These are phyloP conservation scores for Empis stercorea DNA, from an alignment of 2,888 invertebrate genomes.

Conservation along the genomic window DNA sequence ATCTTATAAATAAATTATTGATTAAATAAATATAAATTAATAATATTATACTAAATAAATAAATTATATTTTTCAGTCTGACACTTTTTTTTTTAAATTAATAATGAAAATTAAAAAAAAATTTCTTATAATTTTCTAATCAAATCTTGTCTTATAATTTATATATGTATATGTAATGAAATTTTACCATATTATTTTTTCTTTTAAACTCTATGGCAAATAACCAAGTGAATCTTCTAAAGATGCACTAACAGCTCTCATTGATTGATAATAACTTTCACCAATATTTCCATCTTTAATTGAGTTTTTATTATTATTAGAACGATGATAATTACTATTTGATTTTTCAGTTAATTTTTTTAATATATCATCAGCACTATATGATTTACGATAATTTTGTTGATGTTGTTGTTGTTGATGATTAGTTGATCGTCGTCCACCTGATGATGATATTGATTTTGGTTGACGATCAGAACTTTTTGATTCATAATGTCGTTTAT, in stretches of 20 bases:
- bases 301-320: neutral
- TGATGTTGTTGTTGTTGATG: too few species aligned
- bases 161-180: too few species aligned
- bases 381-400: constrained; percentile 17
- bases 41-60: too few species aligned
- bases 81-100: too few species aligned
- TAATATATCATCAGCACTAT: constrained; percentile 30
- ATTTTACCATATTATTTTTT: too few species aligned
- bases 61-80: too few species aligned
- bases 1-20: too few species aligned
- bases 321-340: constrained; percentile 14
- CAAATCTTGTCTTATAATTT: too few species aligned
- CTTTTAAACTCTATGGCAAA: too few species aligned
- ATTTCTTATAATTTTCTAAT: too few species aligned
- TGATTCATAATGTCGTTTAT: constrained; percentile 8
- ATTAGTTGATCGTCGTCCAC: constrained; percentile 5
- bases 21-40: too few species aligned
- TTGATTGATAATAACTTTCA: constrained; percentile 31
- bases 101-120: too few species aligned
- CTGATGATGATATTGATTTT: constrained; percentile 2
- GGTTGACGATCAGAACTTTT: constrained; percentile 14
- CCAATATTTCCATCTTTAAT: neutral
- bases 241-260: constrained; percentile 34
- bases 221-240: constrained; percentile 38
- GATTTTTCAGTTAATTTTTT: constrained; percentile 28